Conservation (phyloP, 2,888 invertebrate species). For the Protula sp. region DNA sequence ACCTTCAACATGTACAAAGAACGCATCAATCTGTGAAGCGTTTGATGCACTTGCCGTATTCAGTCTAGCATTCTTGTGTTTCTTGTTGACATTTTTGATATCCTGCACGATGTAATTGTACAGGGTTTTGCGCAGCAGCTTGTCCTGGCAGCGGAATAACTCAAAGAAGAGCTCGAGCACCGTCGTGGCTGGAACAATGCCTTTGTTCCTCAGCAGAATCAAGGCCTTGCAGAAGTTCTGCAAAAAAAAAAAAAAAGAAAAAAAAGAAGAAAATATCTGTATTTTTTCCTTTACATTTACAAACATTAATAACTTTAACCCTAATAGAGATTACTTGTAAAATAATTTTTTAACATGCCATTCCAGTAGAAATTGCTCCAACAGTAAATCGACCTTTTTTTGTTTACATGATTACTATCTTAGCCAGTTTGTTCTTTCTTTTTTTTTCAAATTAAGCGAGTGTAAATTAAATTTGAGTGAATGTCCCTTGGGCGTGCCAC, state of each 20-base stretch:
- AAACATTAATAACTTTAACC: neutral
- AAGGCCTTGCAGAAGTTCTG: constrained; percentile 84
- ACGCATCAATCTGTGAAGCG: no score
- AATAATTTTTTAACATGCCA: no score
- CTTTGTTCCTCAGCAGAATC: constrained; percentile 86
- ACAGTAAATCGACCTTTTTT: no score
- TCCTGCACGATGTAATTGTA: constrained; percentile 88
- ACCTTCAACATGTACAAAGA: no score
- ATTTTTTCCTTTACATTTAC: neutral
- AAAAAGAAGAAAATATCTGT: neutral
- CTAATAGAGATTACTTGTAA: no score
- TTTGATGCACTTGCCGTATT: constrained; percentile 67
- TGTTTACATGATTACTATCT: no score
- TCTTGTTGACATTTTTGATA: constrained; percentile 88
- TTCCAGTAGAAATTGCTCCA: no score
- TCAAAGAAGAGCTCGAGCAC: constrained; percentile 87
- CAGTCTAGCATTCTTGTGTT: constrained; percentile 85
- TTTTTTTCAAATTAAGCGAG: no score
- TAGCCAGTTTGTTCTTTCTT: no score
- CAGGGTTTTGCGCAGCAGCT: constrained; percentile 77
- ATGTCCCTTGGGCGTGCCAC: no score
- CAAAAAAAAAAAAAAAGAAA: constrained; percentile 25
- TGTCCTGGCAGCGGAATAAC: constrained; percentile 84
- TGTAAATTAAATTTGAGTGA: no score
- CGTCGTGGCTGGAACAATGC: constrained; percentile 78